phyloP scores from a whole-genome alignment of 2,888 invertebrate genomes.

The Cerceris rybyensis region DNA sequence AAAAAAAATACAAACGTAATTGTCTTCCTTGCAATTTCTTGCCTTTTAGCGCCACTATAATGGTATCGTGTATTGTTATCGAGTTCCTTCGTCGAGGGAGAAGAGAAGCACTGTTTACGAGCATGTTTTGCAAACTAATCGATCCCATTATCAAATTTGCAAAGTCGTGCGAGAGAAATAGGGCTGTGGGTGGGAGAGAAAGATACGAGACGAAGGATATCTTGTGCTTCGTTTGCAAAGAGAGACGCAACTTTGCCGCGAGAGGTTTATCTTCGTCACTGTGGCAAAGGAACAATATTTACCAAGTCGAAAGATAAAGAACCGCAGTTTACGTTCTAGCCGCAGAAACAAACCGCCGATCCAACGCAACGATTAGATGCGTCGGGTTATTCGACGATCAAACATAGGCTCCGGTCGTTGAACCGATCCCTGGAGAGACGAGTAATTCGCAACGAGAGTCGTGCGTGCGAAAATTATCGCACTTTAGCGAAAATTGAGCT shows the following conservation, averaged over 20 bases:
- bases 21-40: too few relatives aligned
- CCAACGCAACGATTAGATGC: conserved; percentile 7
- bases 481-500: too few relatives aligned
- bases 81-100: too few relatives aligned
- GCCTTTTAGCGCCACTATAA: too few relatives aligned
- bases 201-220: not conserved
- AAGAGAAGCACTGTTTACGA: too few relatives aligned
- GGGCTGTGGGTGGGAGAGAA: not conserved
- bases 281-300: conserved; percentile 12
- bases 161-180: not conserved
- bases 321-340: conserved; percentile 1
- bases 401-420: conserved; percentile 43
- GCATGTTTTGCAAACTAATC: too few relatives aligned
- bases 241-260: not conserved
- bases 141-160: too few relatives aligned
- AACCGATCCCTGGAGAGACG: conserved; percentile 14
- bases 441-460: not conserved
- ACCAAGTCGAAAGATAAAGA: conserved; percentile 21
- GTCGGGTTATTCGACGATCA: conserved; percentile 35
- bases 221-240: not conserved
- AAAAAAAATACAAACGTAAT: too few relatives aligned
- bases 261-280: conserved; percentile 4
- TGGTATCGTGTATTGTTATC: too few relatives aligned
- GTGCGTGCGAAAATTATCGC: too few relatives aligned
- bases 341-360: conserved; percentile 14